These are phyloP conservation scores for Metalampra italica DNA, from an alignment of 2,888 invertebrate genomes.

Conservation along the genomic window DNA sequence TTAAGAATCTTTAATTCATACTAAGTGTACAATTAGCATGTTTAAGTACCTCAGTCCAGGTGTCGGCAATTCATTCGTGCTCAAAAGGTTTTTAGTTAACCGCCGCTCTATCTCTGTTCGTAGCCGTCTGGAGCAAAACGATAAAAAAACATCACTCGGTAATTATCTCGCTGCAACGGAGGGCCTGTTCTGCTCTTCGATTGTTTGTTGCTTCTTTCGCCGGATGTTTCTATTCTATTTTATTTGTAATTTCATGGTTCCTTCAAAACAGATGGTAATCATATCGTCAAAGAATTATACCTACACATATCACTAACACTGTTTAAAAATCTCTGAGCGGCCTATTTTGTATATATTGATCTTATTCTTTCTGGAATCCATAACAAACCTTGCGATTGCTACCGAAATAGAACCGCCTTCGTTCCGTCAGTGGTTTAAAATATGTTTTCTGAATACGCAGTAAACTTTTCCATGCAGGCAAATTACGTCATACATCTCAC, in stretches of 20 bases:
- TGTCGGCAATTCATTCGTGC: slow-evolving; percentile 27
- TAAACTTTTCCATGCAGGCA: slow-evolving; percentile 8
- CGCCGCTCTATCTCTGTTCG: slow-evolving; percentile 38
- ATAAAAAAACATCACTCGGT: slow-evolving; percentile 33
- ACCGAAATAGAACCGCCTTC: slow-evolving; percentile 3
- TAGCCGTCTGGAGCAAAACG: slow-evolving; percentile 31
- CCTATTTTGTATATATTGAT: slow-evolving; percentile 1
- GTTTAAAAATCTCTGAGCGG: background rate
- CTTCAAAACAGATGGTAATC: slow-evolving; percentile 6
- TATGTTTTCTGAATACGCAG: slow-evolving; percentile 7
- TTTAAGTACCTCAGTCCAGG: slow-evolving; percentile 13
- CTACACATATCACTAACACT: background rate
- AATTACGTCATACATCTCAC: slow-evolving; percentile 13
- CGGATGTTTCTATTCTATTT: slow-evolving; percentile 58
- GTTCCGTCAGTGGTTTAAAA: slow-evolving; percentile 6
- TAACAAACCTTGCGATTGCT: background rate
- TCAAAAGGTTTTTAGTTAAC: slow-evolving; percentile 30
- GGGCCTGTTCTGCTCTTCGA: slow-evolving; percentile 39
- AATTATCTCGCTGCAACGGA: slow-evolving; percentile 57
- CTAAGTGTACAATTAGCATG: background rate
- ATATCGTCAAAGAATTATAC: background rate
- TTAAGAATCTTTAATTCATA: too few relatives aligned
- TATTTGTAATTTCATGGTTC: slow-evolving; percentile 31
- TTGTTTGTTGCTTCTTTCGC: slow-evolving; percentile 63
- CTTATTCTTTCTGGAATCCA: slow-evolving; percentile 5